These are phyloP conservation scores for Capromys pilorides DNA, from an alignment of 2,797 vertebrate genomes.

Conservation along the genomic window DNA sequence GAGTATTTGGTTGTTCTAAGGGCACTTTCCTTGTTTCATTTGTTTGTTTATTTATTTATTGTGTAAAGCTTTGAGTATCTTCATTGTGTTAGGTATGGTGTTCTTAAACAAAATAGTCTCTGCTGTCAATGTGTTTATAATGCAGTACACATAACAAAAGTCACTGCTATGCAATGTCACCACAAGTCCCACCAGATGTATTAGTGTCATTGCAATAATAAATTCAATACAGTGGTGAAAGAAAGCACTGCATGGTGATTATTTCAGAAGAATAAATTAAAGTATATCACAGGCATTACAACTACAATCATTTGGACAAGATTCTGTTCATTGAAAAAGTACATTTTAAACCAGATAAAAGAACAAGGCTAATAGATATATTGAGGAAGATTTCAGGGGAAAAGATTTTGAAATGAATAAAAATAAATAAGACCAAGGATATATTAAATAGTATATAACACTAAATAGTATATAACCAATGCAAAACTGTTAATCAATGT, in stretches of 20 bases:
- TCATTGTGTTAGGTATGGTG: not conserved
- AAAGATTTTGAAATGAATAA: not conserved
- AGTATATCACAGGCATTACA: not conserved
- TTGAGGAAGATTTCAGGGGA: not conserved
- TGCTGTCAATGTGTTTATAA: not conserved
- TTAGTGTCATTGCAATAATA: no score
- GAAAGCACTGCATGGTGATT: not conserved
- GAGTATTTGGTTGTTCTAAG: not conserved
- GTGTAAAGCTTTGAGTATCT: not conserved
- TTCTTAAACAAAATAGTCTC: not conserved
- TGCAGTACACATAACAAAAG: not conserved
- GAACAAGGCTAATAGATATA: not conserved
- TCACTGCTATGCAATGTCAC: not conserved
- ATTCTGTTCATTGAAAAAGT: not conserved
- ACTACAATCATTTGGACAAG: not conserved
- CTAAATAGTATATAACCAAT: not conserved
- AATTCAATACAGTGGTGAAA: no score
- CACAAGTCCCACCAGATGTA: no score
- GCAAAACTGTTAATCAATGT: not conserved
- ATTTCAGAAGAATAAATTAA: not conserved
- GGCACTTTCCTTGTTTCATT: not conserved
- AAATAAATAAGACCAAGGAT: not conserved
- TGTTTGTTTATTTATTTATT: not conserved
- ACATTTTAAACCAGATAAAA: not conserved
- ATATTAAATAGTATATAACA: not conserved